Evolutionary conservation across 2,797 vertebrate genomes (phyloP).

Genomic region (Perdix hodgsoniae): DNA sequence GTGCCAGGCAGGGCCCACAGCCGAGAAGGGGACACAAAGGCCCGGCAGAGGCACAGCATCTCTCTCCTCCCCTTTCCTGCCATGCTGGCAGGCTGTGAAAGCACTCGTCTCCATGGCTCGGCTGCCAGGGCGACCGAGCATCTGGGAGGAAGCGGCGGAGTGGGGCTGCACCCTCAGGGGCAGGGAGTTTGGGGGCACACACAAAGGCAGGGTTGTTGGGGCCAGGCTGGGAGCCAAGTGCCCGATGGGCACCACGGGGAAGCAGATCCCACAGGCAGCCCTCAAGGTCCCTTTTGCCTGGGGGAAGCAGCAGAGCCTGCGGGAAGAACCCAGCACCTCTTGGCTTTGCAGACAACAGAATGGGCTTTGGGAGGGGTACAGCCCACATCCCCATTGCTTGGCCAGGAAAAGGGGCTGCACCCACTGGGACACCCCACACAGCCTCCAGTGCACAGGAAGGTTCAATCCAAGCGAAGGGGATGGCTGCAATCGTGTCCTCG

Average conservation of each 20-base stretch:
- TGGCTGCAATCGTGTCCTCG: not conserved
- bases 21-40: not conserved
- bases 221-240: not conserved
- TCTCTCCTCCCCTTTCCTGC: not conserved
- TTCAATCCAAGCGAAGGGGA: accelerated
- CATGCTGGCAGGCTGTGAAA: conserved; percentile 57
- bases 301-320: not conserved
- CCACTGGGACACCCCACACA: not conserved
- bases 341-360: not conserved
- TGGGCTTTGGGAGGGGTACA: not conserved
- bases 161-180: not conserved
- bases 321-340: not conserved
- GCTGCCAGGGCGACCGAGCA: conserved; percentile 56
- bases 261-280: not conserved
- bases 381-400: not conserved
- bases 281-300: not conserved
- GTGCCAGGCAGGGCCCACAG: not conserved
- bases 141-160: not conserved
- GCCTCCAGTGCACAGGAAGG: not conserved
- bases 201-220: conserved; percentile 74
- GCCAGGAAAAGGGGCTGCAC: not conserved
- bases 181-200: not conserved
- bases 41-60: not conserved
- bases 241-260: not conserved
- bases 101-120: conserved; percentile 10